These are phyloP conservation scores for Chloroclystis v-ata DNA, from an alignment of 2,888 invertebrate genomes.

Conservation along the genomic window DNA sequence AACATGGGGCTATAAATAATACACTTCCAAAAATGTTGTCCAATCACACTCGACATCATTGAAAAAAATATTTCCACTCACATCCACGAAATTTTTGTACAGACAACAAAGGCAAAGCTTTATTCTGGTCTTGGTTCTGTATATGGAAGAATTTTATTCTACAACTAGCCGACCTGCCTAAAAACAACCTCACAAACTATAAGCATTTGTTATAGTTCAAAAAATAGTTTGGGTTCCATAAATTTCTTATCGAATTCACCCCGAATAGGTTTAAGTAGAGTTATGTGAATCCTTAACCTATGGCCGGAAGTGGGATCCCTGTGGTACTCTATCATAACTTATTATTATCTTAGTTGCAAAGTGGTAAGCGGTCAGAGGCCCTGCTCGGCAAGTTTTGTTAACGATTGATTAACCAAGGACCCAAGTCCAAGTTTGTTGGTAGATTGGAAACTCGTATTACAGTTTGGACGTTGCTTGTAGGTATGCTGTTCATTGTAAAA, in stretches of 20 bases:
- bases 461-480: background rate
- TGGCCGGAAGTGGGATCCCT: background rate
- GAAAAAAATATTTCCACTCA: too few species aligned
- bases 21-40: too few species aligned
- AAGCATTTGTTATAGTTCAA: too few species aligned
- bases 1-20: too few species aligned
- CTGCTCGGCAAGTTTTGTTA: slow-evolving; percentile 22
- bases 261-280: background rate
- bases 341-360: slow-evolving; percentile 28
- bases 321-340: slow-evolving; percentile 22
- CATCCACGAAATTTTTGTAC: too few species aligned
- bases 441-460: slow-evolving; percentile 17
- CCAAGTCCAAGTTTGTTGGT: slow-evolving; percentile 20
- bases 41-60: too few species aligned
- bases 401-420: slow-evolving; percentile 27
- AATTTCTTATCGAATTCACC: background rate
- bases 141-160: too few species aligned
- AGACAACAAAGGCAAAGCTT: too few species aligned
- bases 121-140: too few species aligned
- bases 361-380: slow-evolving; percentile 26
- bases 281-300: slow-evolving; percentile 2
- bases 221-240: too few species aligned
- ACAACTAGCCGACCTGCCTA: too few species aligned
- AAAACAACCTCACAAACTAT: too few species aligned
- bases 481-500: background rate